Base-by-base conservation (phyloP, 2,797 vertebrate genomes). In the Hylomyscus alleni region DNA sequence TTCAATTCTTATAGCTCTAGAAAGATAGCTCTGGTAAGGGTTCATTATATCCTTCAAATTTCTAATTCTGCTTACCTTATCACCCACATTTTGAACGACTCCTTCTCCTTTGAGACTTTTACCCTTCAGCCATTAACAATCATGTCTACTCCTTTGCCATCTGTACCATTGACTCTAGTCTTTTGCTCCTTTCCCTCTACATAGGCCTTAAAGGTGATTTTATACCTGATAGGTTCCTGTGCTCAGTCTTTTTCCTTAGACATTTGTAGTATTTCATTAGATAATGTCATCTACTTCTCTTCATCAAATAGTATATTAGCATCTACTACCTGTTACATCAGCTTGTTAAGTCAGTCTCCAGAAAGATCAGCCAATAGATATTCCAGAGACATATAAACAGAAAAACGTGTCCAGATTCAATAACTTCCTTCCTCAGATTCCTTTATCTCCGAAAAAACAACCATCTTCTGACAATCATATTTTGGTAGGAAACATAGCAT, bases 271-370 rank as follows among this genome's bases (percentile, higher is more conserved):
- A 6, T 88, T n/a, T 34, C 37, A 85, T 82, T 80, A 75, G 22
- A 87, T 91, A 89, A 91, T 52, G 1, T 69, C 34, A 65, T 62
- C 69, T 94, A 86, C 34, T 67, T 76, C 3, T 69, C 37, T 76
- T 93, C 22, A 84, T 91, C 52, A 76, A 62, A 52, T 31, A 65
- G 26, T 92, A 94, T 92, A 73, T 94, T 47, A 90, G 75, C 58
- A 95, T 73, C 7, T 22, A 88, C 44, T 11, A 62, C 20, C 5
- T 83, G 67, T 82, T 93, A 76, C n/a, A 76, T 92, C 34, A 77
- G 54, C n/a, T 87, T 76, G 15, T 37, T 93, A 94, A 96, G 90
- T 82, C 26, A 75, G 44, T 52, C 12, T 72, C 20, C 11, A 44
- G 2, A 40, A 44, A 90, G n/a, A 80, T 20, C 77, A 62, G 60